Conservation (phyloP, 2,113 vertebrate genomes). For the Psophia crepitans region DNA sequence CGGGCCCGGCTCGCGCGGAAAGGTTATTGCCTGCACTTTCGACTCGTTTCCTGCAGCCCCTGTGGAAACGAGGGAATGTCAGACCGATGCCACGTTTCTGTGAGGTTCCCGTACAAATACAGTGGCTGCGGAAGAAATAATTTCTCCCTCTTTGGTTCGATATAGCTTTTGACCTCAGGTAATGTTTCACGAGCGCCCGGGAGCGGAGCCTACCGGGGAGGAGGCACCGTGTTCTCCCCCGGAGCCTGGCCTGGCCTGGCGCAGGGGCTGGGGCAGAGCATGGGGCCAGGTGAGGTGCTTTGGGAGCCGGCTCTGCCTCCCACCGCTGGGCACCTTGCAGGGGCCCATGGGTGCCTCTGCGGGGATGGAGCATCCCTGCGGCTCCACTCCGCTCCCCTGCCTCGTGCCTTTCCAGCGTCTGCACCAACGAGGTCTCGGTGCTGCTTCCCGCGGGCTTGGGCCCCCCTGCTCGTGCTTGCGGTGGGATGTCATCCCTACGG, state of each 20-base stretch:
- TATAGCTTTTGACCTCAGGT: neutral
- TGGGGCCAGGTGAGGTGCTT: neutral
- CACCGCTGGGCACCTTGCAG: accelerated
- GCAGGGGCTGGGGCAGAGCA: neutral
- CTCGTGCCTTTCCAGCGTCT: neutral
- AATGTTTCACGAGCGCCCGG: neutral
- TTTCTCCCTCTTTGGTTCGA: neutral
- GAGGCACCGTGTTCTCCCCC: neutral
- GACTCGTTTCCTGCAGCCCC: neutral
- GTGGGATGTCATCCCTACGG: accelerated
- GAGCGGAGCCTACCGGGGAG: accelerated
- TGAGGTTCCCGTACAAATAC: neutral
- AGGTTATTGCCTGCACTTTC: neutral
- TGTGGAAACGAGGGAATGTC: neutral
- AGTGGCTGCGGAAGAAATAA: neutral
- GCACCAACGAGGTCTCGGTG: accelerated
- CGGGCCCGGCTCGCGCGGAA: neutral
- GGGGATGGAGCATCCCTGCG: neutral
- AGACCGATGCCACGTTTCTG: neutral
- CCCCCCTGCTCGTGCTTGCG: neutral
- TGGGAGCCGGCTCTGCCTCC: neutral
- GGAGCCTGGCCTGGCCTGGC: accelerated
- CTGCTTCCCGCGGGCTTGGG: accelerated
- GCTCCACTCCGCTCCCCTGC: neutral
- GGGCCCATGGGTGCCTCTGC: neutral